Conservation (phyloP, 2,797 vertebrate species). For the Eulemur albifrons region DNA sequence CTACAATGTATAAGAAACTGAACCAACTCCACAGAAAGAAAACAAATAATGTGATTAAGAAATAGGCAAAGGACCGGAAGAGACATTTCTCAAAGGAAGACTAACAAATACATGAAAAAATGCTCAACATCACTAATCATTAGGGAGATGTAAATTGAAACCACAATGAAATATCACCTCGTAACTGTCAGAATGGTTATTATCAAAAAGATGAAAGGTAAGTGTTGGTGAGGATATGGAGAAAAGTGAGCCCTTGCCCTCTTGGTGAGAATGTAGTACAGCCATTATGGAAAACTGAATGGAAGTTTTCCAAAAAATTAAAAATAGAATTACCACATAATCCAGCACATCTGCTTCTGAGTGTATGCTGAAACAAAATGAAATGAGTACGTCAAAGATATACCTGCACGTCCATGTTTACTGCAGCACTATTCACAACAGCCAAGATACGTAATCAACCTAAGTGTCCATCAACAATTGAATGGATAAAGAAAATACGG, state of each 20-base stretch:
- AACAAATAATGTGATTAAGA: neutral
- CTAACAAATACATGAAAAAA: neutral
- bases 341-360: neutral
- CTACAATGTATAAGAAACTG: neutral
- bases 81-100: neutral
- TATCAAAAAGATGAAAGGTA: neutral
- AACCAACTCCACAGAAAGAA: neutral
- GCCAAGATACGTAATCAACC: neutral
- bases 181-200: neutral
- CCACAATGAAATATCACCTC: neutral
- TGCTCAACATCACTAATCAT: neutral
- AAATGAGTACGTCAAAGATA: neutral
- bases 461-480: neutral
- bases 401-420: neutral
- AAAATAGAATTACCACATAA: neutral
- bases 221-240: neutral
- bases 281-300: neutral
- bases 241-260: neutral
- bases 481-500: neutral
- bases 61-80: neutral
- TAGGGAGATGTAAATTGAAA: neutral
- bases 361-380: neutral
- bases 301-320: neutral
- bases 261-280: neutral
- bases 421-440: neutral